phyloP scores from a whole-genome alignment of 2,888 invertebrate genomes.

The Oxyteleia sp. region DNA sequence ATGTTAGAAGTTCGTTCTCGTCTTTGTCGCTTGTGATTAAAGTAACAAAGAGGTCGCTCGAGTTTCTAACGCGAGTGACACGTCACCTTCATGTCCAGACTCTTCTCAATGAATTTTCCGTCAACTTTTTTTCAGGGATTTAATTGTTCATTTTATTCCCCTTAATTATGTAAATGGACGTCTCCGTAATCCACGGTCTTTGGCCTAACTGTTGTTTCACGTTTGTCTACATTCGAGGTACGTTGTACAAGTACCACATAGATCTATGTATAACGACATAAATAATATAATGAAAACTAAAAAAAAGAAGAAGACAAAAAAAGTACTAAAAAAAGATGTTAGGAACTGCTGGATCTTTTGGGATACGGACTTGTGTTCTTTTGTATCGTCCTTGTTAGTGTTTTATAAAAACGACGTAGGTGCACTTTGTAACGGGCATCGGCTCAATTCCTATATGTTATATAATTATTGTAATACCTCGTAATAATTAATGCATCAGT shows the following conservation, averaged over 20 bases:
- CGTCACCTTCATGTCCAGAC: no score
- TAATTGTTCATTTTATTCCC: neutral
- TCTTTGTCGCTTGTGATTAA: no score
- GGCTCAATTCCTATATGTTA: constrained; percentile 70
- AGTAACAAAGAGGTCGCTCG: no score
- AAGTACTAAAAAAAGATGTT: no score
- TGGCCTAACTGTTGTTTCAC: constrained; percentile 76
- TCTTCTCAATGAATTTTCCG: no score
- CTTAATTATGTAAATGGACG: constrained; percentile 15
- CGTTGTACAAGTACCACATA: constrained; percentile 61
- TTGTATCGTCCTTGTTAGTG: constrained; percentile 15
- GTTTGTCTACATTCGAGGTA: constrained; percentile 64
- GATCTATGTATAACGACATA: constrained; percentile 61
- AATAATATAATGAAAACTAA: neutral
- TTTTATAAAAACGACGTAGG: constrained; percentile 32
- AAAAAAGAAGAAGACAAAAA: constrained; percentile 14
- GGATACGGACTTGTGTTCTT: constrained; percentile 22
- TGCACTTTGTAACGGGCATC: constrained; percentile 67
- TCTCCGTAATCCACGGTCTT: constrained; percentile 58
- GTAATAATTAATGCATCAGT: constrained; percentile 49
- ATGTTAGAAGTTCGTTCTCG: no score
- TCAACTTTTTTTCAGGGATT: no score
- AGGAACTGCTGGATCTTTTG: constrained; percentile 26
- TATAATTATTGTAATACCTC: constrained; percentile 58
- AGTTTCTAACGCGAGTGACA: no score